phyloP scores from a whole-genome alignment of 1,140 invertebrate species.

The Cydia amplana region DNA sequence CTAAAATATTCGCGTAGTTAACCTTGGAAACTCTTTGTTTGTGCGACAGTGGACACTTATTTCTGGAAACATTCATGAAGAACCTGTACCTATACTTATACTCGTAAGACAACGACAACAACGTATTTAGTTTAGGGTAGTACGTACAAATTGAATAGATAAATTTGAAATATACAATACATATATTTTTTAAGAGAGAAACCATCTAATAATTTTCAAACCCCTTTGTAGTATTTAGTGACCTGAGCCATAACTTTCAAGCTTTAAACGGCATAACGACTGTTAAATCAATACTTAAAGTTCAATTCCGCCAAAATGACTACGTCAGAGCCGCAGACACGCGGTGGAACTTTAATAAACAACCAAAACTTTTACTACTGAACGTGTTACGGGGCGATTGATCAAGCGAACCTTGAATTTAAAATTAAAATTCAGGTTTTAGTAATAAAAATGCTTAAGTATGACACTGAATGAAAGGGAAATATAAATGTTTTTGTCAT shows the following conservation, averaged over 20 bases:
- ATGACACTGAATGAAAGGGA: neutral
- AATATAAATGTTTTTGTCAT: neutral
- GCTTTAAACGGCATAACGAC: slow-evolving; percentile 8
- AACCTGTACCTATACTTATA: no score
- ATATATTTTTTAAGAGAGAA: neutral
- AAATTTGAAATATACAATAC: no score
- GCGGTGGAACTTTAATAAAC: neutral
- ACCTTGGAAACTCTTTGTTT: no score
- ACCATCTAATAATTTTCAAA: neutral
- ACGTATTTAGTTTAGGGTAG: neutral
- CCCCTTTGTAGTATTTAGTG: neutral
- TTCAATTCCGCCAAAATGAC: slow-evolving; percentile 30
- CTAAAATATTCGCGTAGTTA: no score
- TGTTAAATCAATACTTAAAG: slow-evolving; percentile 32
- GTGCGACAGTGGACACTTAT: no score
- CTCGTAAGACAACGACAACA: no score
- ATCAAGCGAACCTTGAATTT: neutral
- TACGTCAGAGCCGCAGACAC: slow-evolving; percentile 17
- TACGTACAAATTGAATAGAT: neutral
- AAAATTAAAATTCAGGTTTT: slow-evolving; percentile 2
- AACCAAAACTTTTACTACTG: slow-evolving; percentile 16
- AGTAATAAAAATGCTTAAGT: neutral
- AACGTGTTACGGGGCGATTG: slow-evolving; percentile 5
- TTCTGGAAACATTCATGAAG: no score
- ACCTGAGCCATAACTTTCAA: neutral